These are phyloP conservation scores for Doris montereyensis DNA, from an alignment of 2,888 invertebrate genomes.

Conservation along the genomic window DNA sequence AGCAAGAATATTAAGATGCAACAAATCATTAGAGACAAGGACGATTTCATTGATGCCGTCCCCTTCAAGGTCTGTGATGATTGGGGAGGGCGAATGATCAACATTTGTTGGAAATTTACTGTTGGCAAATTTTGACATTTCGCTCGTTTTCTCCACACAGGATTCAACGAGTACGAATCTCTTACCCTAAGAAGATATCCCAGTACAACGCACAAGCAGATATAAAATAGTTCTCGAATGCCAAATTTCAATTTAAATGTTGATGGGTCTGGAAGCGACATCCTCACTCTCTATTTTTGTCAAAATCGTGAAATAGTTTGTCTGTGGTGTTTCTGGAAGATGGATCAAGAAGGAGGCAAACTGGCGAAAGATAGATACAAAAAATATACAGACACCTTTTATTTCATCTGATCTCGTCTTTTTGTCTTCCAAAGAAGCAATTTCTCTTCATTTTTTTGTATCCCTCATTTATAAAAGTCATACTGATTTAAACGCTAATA, in stretches of 20 bases:
- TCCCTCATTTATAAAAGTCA: too few relatives aligned
- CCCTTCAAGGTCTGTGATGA: constrained; percentile 68
- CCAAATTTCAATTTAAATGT: constrained; percentile 35
- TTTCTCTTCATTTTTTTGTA: too few relatives aligned
- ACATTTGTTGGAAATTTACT: constrained; percentile 53
- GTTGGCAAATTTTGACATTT: constrained; percentile 59
- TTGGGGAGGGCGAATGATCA: constrained; percentile 61
- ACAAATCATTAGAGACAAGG: constrained; percentile 62
- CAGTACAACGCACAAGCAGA: constrained; percentile 61
- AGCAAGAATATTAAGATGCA: constrained; percentile 58
- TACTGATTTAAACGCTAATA: too few relatives aligned
- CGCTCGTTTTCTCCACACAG: constrained; percentile 66
- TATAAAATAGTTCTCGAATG: constrained; percentile 49
- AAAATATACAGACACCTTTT: too few relatives aligned
- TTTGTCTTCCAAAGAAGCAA: too few relatives aligned
- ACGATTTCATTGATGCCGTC: constrained; percentile 69
- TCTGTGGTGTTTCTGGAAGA: too few relatives aligned
- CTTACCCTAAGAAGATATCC: constrained; percentile 65
- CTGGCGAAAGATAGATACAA: too few relatives aligned
- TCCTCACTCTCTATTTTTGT: too few relatives aligned
- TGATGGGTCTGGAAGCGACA: too few relatives aligned
- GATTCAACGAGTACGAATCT: constrained; percentile 62
- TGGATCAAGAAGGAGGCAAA: too few relatives aligned
- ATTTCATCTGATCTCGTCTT: too few relatives aligned
- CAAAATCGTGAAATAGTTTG: too few relatives aligned